A percentile compares a stretch with the other conserved stretches of the same genome.
Conservation (phyloP, 2,888 invertebrate genomes). For the Smittia aterrima region DNA sequence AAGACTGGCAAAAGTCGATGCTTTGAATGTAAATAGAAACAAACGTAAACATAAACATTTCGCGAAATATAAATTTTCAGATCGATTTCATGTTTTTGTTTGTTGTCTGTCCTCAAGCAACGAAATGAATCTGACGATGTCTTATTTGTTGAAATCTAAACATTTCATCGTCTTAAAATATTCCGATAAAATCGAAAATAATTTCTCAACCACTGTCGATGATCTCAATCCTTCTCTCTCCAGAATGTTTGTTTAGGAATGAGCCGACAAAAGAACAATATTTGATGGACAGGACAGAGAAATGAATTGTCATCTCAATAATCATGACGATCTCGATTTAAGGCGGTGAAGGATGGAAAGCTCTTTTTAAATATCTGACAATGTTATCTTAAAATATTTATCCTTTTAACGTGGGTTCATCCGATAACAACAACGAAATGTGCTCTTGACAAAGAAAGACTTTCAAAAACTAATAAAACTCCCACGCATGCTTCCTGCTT, state of each 20-base stretch:
- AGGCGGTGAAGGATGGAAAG: neutral
- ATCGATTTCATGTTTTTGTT: neutral
- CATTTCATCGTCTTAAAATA: no score
- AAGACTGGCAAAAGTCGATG: neutral
- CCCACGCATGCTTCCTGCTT: no score
- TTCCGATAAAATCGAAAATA: no score
- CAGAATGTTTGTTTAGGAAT: conserved; percentile 33
- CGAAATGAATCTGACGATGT: neutral
- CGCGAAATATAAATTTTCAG: neutral
- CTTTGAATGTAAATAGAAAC: neutral
- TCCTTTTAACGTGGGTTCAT: conserved; percentile 21
- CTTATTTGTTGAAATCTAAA: no score
- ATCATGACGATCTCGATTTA: neutral
- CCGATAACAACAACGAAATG: conserved; percentile 13
- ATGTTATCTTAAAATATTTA: conserved; percentile 19
- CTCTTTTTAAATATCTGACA: conserved; percentile 2
- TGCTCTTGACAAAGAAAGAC: neutral
- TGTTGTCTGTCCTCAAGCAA: neutral
- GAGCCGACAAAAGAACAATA: conserved; percentile 16
- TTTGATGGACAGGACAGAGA: conserved; percentile 29
- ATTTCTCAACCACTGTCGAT: neutral
- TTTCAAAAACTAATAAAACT: neutral
- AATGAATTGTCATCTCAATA: conserved; percentile 27
- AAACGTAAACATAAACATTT: neutral
- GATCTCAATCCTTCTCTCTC: neutral